phyloP scores from a whole-genome alignment of 2,797 vertebrate species.

The Lindbergichthys nudifrons region DNA sequence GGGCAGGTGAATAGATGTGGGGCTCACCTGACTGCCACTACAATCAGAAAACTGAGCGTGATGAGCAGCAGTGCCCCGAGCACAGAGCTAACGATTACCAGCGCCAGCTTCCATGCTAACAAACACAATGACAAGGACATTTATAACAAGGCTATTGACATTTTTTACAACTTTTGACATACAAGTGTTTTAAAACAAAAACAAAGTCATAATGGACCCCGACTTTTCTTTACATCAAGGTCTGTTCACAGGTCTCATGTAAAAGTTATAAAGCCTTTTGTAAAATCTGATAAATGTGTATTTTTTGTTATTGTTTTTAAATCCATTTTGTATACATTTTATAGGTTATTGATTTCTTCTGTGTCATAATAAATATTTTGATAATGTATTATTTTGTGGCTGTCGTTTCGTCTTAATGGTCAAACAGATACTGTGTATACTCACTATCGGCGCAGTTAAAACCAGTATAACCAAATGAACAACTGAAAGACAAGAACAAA shows the following conservation, averaged over 20 bases:
- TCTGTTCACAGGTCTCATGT: not conserved
- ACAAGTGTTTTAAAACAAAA: not conserved
- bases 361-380: not conserved
- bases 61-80: conserved; percentile 69
- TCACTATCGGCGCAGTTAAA: conserved; percentile 77
- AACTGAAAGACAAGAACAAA: conserved; percentile 67
- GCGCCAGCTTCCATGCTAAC: conserved; percentile 56
- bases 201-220: not conserved
- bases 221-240: not conserved
- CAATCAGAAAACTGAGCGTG: conserved; percentile 39
- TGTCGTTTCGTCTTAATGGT: not conserved
- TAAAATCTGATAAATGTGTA: not conserved
- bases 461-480: conserved; percentile 70
- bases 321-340: no score
- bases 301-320: no score
- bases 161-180: no score
- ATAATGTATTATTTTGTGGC: not conserved
- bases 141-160: not conserved
- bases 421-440: conserved; percentile 58
- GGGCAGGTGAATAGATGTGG: not conserved
- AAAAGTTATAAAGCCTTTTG: not conserved
- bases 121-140: conserved; percentile 12
- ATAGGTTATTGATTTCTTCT: no score
- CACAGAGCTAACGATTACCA: conserved; percentile 63
- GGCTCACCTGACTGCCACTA: conserved; percentile 59